Base-by-base conservation (phyloP, 2,888 invertebrate species). In the Baronia brevicornis region DNA sequence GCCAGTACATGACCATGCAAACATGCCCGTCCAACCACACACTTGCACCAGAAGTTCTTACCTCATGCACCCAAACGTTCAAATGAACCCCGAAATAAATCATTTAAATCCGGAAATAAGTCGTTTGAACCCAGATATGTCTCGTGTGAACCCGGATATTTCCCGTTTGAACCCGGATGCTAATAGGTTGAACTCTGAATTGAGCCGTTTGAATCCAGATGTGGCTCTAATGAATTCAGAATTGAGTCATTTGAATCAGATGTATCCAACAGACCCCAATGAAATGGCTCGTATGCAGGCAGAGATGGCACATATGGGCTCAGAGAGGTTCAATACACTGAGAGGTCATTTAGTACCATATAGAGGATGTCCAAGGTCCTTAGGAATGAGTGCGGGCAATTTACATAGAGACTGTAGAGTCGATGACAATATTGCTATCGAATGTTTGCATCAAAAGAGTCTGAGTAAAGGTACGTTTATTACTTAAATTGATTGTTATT, bases 281-380 rank as follows among this genome's bases (percentile, higher is more conserved):
- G 68, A 71, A 10, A 41, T 72, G 21, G 55, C 60, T 0, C 33
- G 63, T 3, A 26, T 68, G 35, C 61, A 62, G 32, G 44, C 46
- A 1, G 74, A 78, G 22, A 60, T 75, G 52, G 53, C 45, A 1
- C 68, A 69, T 33, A 46, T 75, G 39, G 58, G 54, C 2, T 55
- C 52, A 2, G 69, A 71, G 6, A 68, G 65, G 35, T 79, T 70
- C 48, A 86, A 63, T 29, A 79, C 82, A 0, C 28, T 84, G 41
- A 51, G 84, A 34, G 71, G 87, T 24, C 61, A 87, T 55, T 46
- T 87, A 46, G 77, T 79, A 0, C 77, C 74, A 3, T 79, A 78
- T 23, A 62, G 74, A 10, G 55, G 59, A 0, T 80, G 80, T 39
- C 72, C 67, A 25, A 54, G 77, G 9, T 40, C 53, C 2, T 33